These are phyloP conservation scores for Ariopsis seemanni DNA, from an alignment of 2,113 vertebrate genomes.

Conservation along the genomic window DNA sequence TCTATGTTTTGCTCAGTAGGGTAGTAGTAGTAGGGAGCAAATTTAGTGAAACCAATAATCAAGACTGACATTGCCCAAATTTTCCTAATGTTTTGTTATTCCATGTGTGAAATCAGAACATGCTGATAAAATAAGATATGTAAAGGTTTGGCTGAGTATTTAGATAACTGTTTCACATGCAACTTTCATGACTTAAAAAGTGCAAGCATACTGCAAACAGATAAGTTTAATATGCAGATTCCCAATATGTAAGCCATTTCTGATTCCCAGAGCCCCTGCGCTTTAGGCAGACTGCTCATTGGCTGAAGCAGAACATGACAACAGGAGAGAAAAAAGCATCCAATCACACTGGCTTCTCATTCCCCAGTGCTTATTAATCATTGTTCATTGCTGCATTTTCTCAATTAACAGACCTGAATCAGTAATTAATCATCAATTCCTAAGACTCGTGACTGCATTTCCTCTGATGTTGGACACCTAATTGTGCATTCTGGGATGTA, in stretches of 20 bases:
- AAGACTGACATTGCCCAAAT: background rate
- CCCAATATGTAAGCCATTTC: constrained; percentile 29
- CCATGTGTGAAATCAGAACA: background rate
- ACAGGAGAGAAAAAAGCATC: constrained; percentile 33
- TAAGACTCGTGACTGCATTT: background rate
- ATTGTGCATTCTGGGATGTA: background rate
- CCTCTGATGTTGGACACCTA: background rate
- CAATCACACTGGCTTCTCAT: constrained; percentile 28
- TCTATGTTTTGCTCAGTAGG: background rate
- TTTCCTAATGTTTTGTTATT: background rate
- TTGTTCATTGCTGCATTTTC: background rate
- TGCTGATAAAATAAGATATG: background rate
- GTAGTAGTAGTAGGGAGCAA: background rate
- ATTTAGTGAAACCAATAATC: background rate
- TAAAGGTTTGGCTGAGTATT: background rate
- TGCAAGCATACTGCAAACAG: background rate
- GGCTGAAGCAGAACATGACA: constrained; percentile 26
- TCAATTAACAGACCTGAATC: background rate
- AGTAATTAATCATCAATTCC: background rate
- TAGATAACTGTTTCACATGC: background rate
- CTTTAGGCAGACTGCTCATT: constrained; percentile 15
- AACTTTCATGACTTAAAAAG: background rate
- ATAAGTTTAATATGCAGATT: background rate
- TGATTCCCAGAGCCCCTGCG: background rate
- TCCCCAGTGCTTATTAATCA: background rate